A percentile compares a stretch with the other conserved stretches of the same genome.
These are phyloP conservation scores for Plutomurus gul DNA, from an alignment of 1,140 invertebrate genomes.

Conservation along the genomic window DNA sequence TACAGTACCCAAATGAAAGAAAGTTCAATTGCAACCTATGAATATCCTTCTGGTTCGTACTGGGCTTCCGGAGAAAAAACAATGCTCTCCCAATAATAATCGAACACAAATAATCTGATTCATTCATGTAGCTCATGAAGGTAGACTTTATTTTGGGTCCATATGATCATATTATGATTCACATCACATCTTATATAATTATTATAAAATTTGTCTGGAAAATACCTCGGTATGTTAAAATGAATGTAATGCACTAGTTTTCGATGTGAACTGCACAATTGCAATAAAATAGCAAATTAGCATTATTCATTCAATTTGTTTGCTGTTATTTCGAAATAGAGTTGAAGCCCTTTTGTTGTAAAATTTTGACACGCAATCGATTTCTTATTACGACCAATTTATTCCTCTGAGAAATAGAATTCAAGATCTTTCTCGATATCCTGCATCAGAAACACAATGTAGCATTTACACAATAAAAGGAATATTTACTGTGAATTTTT, in stretches of 20 bases:
- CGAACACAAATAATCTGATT: too few relatives aligned
- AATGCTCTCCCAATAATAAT: background rate
- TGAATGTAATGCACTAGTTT: too few relatives aligned
- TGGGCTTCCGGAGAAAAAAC: constrained; percentile 62
- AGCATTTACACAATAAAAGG: background rate
- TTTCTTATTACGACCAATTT: background rate
- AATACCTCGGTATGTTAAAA: background rate
- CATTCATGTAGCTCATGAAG: too few relatives aligned
- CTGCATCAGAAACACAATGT: constrained; percentile 30
- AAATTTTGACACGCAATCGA: background rate
- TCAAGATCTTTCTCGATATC: constrained; percentile 46
- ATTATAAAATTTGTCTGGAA: background rate
- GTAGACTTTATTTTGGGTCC: background rate
- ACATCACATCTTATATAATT: background rate
- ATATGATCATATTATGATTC: background rate
- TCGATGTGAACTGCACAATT: too few relatives aligned
- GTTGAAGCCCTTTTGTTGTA: background rate
- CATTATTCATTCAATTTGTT: too few relatives aligned
- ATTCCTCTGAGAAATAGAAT: constrained; percentile 33
- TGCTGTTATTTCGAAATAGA: too few relatives aligned
- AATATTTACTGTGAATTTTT: background rate
- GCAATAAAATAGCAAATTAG: too few relatives aligned
- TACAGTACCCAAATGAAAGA: constrained; percentile 78
- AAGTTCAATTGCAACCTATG: constrained; percentile 68
- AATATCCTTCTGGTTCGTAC: constrained; percentile 74